These are phyloP conservation scores for Microplitis manilae DNA, from an alignment of 2,888 invertebrate genomes.

Conservation along the genomic window DNA sequence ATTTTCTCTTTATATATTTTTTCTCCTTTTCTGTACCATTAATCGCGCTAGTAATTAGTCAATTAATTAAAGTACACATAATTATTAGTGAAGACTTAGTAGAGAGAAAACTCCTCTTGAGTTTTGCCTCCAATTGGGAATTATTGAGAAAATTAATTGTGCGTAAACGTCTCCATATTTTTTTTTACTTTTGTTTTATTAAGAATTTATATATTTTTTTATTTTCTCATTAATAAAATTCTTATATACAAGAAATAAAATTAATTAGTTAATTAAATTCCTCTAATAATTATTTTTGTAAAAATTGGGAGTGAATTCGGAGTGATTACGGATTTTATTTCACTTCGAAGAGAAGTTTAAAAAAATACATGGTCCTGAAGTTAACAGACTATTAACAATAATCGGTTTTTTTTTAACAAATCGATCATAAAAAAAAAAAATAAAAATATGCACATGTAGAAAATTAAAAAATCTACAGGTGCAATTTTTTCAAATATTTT, in stretches of 20 bases:
- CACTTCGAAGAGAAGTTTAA: too few relatives aligned
- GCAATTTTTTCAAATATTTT: too few relatives aligned
- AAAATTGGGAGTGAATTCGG: background rate
- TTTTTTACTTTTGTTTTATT: slow-evolving; percentile 22
- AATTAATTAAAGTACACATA: slow-evolving; percentile 70
- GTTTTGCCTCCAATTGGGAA: slow-evolving; percentile 64
- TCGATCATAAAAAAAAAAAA: too few relatives aligned
- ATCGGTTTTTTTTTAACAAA: too few relatives aligned
- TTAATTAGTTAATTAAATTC: background rate
- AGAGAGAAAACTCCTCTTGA: slow-evolving; percentile 38
- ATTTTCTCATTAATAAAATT: slow-evolving; percentile 3
- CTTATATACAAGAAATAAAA: background rate
- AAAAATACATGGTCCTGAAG: too few relatives aligned
- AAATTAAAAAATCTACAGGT: too few relatives aligned
- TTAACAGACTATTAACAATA: too few relatives aligned
- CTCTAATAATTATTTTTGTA: background rate
- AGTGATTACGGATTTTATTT: too few relatives aligned
- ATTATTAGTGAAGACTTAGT: slow-evolving; percentile 67
- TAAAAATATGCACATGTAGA: too few relatives aligned
- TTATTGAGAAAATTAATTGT: slow-evolving; percentile 70
- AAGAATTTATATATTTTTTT: slow-evolving; percentile 7
- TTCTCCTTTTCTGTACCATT: slow-evolving; percentile 35
- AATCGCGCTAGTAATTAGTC: slow-evolving; percentile 69
- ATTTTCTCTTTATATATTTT: slow-evolving; percentile 12
- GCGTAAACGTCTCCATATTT: slow-evolving; percentile 61